Evolutionary conservation across 2,797 vertebrate species (phyloP).

Genomic region (Gymnopithys bicolor): DNA sequence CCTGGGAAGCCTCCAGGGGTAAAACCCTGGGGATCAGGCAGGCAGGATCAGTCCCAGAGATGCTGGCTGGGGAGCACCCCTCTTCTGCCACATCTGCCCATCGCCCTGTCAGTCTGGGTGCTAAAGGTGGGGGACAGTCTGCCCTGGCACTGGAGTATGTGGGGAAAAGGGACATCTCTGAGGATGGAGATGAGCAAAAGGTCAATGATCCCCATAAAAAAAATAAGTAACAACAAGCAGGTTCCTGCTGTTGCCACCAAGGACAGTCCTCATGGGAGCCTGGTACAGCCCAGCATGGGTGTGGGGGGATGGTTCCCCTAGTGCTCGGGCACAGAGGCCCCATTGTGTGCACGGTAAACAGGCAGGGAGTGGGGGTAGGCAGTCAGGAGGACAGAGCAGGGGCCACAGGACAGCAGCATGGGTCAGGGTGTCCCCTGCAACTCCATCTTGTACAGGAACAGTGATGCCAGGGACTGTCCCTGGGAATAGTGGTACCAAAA

Average conservation of each 20-base stretch:
- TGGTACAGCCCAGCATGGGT: conserved; percentile 1
- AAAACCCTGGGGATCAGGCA: neutral
- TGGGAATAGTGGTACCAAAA: neutral
- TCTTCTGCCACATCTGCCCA: neutral
- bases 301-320: neutral
- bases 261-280: conserved; percentile 1
- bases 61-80: neutral
- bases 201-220: conserved; percentile 2
- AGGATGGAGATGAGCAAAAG: neutral
- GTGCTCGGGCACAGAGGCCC: neutral
- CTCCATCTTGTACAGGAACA: neutral
- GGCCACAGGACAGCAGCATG: neutral
- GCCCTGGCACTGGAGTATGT: neutral
- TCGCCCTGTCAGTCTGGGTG: accelerated
- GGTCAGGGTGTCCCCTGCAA: neutral
- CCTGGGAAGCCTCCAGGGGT: neutral
- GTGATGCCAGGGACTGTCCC: neutral
- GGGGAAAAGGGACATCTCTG: neutral
- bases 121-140: neutral
- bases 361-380: neutral
- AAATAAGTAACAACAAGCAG: neutral
- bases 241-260: neutral
- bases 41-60: neutral
- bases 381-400: neutral
- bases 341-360: conserved; percentile 58